A percentile compares a stretch with the other conserved stretches of the same genome.
Conservation (phyloP, 92 coral and sea anemone species). For the Palythoa caribaeorum region DNA sequence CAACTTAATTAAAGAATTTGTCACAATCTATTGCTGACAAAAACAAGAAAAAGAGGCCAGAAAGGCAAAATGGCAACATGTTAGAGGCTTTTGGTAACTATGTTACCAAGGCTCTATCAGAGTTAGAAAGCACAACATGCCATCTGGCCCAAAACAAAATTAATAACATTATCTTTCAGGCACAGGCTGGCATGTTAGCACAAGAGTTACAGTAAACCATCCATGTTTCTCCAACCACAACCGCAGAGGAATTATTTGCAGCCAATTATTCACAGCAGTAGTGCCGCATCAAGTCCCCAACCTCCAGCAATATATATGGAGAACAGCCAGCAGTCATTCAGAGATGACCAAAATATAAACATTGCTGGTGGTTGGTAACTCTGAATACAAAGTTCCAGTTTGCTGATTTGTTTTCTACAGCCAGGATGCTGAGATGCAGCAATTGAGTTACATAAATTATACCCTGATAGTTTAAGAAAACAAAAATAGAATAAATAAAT, state of each 20-base stretch:
- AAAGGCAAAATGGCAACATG: slow-evolving; percentile 6
- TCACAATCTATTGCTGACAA: slow-evolving; percentile 44
- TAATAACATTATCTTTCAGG: slow-evolving; percentile 59
- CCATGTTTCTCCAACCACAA: not conserved
- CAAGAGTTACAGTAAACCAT: slow-evolving; percentile 28
- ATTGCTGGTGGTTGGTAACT: slow-evolving; percentile 24
- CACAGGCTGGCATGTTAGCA: slow-evolving; percentile 50
- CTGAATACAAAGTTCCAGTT: slow-evolving; percentile 4
- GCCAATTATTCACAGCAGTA: not conserved
- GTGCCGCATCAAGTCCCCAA: slow-evolving; percentile 32
- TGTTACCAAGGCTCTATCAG: slow-evolving; percentile 37
- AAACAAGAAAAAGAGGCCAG: slow-evolving; percentile 7
- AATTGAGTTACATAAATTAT: not conserved
- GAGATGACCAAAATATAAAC: slow-evolving; percentile 2
- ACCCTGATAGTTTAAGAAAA: not conserved
- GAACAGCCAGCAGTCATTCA: not conserved
- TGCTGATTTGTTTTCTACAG: not conserved
- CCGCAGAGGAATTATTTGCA: not conserved
- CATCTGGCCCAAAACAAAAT: slow-evolving; percentile 49
- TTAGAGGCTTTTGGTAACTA: slow-evolving; percentile 46
- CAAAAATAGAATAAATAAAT: not conserved
- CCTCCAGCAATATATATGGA: slow-evolving; percentile 28
- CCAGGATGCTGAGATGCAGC: slow-evolving; percentile 13
- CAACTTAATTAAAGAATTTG: slow-evolving; percentile 34
- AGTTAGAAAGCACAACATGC: slow-evolving; percentile 43